Conservation (phyloP, 2,113 vertebrate genomes). For the Cebidichthys violaceus region DNA sequence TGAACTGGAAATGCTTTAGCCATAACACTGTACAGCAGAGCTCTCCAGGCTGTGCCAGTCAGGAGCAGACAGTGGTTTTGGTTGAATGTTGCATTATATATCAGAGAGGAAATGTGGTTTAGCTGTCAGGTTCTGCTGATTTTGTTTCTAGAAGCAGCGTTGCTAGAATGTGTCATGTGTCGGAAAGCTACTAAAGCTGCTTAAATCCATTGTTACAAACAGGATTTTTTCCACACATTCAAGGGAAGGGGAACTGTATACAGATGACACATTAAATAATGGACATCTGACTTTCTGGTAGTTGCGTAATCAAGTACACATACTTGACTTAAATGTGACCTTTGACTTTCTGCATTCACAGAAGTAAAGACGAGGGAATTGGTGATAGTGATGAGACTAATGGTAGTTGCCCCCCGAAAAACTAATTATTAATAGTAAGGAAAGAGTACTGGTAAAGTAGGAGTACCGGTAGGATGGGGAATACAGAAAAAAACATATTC, state of each 20-base stretch:
- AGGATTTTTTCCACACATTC: neutral
- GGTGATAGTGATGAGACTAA: neutral
- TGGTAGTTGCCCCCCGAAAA: neutral
- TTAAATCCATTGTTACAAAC: neutral
- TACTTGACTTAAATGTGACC: constrained; percentile 24
- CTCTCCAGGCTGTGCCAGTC: constrained; percentile 4
- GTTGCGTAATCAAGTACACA: neutral
- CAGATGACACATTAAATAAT: neutral
- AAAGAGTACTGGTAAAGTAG: neutral
- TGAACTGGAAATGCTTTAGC: constrained; percentile 55
- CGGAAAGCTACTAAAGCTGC: neutral
- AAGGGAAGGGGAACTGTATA: neutral
- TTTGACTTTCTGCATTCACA: neutral
- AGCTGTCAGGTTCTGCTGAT: neutral
- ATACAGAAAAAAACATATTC: neutral
- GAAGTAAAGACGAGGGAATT: constrained; percentile 14
- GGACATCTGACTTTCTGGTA: neutral
- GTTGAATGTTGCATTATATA: constrained; percentile 25
- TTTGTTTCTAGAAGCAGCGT: neutral
- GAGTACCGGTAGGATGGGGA: neutral
- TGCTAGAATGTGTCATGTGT: neutral
- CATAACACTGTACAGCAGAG: constrained; percentile 12
- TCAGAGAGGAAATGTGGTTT: constrained; percentile 29
- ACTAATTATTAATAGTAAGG: neutral
- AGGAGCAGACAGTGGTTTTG: constrained; percentile 26